Conservation (phyloP, 2,113 vertebrate species). For the Gymnarchus niloticus region DNA sequence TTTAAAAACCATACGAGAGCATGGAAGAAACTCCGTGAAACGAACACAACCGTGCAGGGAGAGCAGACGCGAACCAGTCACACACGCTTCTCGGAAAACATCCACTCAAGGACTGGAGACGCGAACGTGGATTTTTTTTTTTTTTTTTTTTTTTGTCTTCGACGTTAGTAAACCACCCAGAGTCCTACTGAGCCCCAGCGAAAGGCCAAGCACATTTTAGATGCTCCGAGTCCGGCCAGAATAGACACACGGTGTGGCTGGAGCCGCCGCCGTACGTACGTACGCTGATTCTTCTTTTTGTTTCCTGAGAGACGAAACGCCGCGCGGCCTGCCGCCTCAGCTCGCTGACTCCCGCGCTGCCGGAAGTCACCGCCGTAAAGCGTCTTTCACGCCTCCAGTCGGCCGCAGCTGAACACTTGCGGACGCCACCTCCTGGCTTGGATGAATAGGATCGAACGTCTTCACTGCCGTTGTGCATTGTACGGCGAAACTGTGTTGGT, state of each 20-base stretch:
- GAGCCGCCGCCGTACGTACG: neutral
- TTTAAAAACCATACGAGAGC: slow-evolving; percentile 6
- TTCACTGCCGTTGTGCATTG: neutral
- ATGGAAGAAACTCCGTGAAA: neutral
- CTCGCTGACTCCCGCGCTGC: slow-evolving; percentile 17
- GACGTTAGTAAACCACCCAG: neutral
- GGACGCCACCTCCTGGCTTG: neutral
- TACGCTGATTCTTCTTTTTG: neutral
- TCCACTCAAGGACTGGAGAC: neutral
- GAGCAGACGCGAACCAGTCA: neutral
- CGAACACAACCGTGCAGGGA: neutral
- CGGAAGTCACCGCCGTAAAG: slow-evolving; percentile 3
- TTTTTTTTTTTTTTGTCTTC: slow-evolving; percentile 1
- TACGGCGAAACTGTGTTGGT: too few species aligned
- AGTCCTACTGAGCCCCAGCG: neutral
- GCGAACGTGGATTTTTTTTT: neutral
- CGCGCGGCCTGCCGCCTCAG: slow-evolving; percentile 3
- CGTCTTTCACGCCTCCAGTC: neutral
- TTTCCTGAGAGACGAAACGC: neutral
- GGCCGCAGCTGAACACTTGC: neutral
- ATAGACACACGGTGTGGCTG: neutral
- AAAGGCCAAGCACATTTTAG: neutral
- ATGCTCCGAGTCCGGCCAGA: neutral
- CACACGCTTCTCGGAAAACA: neutral
- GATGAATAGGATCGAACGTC: neutral